Evolutionary conservation across 2,797 vertebrate genomes (phyloP).

Genomic region (Paguma larvata): DNA sequence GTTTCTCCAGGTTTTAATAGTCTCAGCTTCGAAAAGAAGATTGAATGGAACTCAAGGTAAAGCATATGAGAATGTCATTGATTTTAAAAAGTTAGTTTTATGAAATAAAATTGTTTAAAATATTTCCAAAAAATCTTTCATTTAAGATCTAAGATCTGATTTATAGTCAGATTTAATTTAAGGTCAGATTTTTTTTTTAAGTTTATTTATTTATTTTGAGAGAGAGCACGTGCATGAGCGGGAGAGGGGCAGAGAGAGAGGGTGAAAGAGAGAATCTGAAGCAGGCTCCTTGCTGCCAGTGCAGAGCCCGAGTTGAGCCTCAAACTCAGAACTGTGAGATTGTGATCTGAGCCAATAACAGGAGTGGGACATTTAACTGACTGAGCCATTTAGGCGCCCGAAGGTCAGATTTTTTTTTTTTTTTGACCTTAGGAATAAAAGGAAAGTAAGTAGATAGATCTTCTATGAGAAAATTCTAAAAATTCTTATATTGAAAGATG

Average conservation of each 20-base stretch:
- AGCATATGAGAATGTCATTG: constrained; percentile 51
- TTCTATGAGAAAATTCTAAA: background rate
- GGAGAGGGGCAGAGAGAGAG: no score
- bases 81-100: background rate
- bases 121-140: background rate
- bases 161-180: background rate
- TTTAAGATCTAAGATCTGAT: background rate
- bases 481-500: background rate
- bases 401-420: background rate
- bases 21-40: constrained; percentile 95
- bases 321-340: no score
- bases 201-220: no score
- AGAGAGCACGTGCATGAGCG: no score
- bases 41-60: constrained; percentile 99
- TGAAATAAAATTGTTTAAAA: constrained; percentile 15
- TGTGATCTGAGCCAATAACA: no score
- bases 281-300: no score
- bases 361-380: no score
- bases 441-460: background rate
- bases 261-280: no score
- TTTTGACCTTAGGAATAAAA: constrained; percentile 24
- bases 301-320: no score
- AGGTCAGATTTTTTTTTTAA: background rate
- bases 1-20: constrained; percentile 92
- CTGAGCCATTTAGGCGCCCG: no score